Base-by-base conservation (phyloP, 1,140 invertebrate genomes). In the Zaprionus davidi region DNA sequence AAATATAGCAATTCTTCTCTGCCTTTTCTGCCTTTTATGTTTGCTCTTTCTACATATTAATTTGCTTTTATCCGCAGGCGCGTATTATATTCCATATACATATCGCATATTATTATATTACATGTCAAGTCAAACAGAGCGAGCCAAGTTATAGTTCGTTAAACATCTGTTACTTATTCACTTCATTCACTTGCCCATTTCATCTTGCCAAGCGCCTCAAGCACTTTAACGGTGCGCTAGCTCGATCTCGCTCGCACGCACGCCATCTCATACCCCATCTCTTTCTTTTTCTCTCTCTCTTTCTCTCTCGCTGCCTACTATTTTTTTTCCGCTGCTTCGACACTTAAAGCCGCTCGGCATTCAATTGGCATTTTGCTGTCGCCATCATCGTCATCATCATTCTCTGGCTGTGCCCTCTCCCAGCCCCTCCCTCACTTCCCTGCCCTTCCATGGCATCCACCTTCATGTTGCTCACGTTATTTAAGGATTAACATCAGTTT, bases 401-500 rank as follows among this genome's bases (percentile, higher is more conserved):
- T 38, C 53, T 71, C 53, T 20, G 28, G 20, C 15, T 15, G 22
- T 1, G 24, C 65, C 24, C 9, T 4, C 5, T 31, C 9, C 26
- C 15, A 38, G 3, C 28, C 9, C 38, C 38, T 11, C 22, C 13
- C 13, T 20, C 34, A 9, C 1, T 24, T 49, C 20, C 9, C 41
- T 20, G 17, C 12, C 26, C 1, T 31, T 15, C 41, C 11, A n/a
- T 41, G 38, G 13, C 41, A 7, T 9, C 6, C 41, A 7, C 41
- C 7, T 46, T 17, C 41, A 46, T 26, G 41, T 69, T 78, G 77
- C 67, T 74, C 84, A 76, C 81, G 85, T 84, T 87, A 87, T 87
- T 87, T 88, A 87, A 87, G 84, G 84, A 87, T 87, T 87, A 87
- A 88, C 84, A 87, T 87, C 84, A 87, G 83, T 87, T 87, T 84